Conservation (phyloP, 30 jellyfish, hydroid and myxozoan genomes). For the Hydra vulgaris region DNA sequence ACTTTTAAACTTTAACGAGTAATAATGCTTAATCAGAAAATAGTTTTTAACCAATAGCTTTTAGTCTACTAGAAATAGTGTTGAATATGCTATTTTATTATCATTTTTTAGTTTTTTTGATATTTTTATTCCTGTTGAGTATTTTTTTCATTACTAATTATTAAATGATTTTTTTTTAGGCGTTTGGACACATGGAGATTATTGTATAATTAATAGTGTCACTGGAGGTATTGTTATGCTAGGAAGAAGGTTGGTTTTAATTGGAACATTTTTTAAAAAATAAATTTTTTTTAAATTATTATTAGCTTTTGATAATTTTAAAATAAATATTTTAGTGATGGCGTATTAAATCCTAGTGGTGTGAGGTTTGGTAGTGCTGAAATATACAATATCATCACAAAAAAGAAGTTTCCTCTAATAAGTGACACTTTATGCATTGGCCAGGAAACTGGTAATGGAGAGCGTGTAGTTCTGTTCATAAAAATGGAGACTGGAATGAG, state of each 20-base stretch:
- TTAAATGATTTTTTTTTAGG: conserved; percentile 50
- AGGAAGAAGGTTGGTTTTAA: conserved; percentile 79
- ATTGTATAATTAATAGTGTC: conserved; percentile 54
- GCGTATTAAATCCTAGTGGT: conserved; percentile 88
- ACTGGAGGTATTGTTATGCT: conserved; percentile 92
- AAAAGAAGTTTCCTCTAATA: conserved; percentile 55
- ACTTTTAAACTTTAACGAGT: no score
- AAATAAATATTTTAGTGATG: conserved; percentile 55
- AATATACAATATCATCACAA: conserved; percentile 65
- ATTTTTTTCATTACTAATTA: no score
- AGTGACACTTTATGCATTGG: conserved; percentile 92
- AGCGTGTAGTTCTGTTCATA: conserved; percentile 69
- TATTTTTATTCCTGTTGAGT: no score
- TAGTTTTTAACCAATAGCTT: not conserved
- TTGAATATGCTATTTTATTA: not conserved
- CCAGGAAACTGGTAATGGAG: conserved; percentile 56
- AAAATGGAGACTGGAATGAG: conserved; percentile 45
- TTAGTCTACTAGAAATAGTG: no score
- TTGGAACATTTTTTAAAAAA: not conserved
- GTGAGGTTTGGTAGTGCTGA: conserved; percentile 99
- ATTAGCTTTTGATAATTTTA: not conserved
- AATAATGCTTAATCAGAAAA: no score
- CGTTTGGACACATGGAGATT: conserved; percentile 99
- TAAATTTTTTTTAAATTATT: not conserved
- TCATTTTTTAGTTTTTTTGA: not conserved